A percentile compares a stretch with the other conserved stretches of the same genome.
phyloP scores from a whole-genome alignment of 1,140 invertebrate species.

The Euwallacea similis region DNA sequence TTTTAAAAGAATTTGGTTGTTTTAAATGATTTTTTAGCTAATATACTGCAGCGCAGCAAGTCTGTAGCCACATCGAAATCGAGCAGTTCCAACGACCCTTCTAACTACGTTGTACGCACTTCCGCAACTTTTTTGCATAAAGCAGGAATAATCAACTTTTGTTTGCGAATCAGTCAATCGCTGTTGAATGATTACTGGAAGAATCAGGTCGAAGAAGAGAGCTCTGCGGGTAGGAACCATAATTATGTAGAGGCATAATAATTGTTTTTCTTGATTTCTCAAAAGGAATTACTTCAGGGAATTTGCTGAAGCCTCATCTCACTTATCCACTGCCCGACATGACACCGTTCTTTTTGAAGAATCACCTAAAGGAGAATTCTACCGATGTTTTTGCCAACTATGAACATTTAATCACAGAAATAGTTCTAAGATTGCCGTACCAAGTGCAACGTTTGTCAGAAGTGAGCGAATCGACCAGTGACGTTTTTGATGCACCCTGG shows the following conservation, averaged over 20 bases:
- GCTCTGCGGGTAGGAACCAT: slow-evolving; percentile 17
- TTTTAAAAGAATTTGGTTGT: slow-evolving; percentile 57
- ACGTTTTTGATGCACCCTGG: slow-evolving; percentile 68
- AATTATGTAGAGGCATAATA: neutral
- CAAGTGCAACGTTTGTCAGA: slow-evolving; percentile 83
- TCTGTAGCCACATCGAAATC: slow-evolving; percentile 55
- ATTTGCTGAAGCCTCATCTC: slow-evolving; percentile 79
- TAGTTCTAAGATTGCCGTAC: slow-evolving; percentile 90
- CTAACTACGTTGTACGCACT: slow-evolving; percentile 70
- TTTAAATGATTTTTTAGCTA: slow-evolving; percentile 28
- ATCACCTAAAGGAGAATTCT: slow-evolving; percentile 86
- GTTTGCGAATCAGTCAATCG: slow-evolving; percentile 76
- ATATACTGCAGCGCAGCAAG: slow-evolving; percentile 40
- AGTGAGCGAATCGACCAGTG: slow-evolving; percentile 57
- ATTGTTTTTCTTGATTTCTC: slow-evolving; percentile 4
- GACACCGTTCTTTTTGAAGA: slow-evolving; percentile 92
- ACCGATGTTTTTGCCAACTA: slow-evolving; percentile 93
- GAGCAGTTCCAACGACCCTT: slow-evolving; percentile 62
- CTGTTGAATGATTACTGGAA: slow-evolving; percentile 81
- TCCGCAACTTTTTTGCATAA: slow-evolving; percentile 78
- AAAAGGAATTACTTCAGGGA: slow-evolving; percentile 57
- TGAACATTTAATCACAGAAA: slow-evolving; percentile 90
- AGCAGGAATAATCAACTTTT: slow-evolving; percentile 80
- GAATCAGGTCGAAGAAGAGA: slow-evolving; percentile 50
- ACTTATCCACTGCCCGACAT: slow-evolving; percentile 85